These are phyloP conservation scores for Galerucella pusilla DNA, from an alignment of 2,888 invertebrate genomes.

Conservation along the genomic window DNA sequence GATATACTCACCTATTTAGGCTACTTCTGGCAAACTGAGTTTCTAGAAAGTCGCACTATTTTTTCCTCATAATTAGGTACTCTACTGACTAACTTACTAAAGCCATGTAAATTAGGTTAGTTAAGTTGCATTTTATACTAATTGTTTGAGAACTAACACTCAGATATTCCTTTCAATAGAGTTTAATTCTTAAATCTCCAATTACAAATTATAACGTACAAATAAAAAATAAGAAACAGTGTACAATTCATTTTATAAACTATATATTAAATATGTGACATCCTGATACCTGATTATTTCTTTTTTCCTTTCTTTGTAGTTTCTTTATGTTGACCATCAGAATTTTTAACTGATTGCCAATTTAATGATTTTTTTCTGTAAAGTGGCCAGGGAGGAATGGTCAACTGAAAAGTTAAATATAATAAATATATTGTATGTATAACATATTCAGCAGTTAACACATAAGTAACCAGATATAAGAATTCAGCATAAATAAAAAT, in stretches of 20 bases:
- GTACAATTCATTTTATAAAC: not conserved
- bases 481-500: not conserved
- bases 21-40: too few relatives aligned
- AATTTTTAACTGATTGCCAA: constrained; percentile 80
- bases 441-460: too few relatives aligned
- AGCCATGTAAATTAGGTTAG: too few relatives aligned
- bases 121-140: too few relatives aligned
- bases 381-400: constrained; percentile 97
- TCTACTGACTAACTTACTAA: too few relatives aligned
- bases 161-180: too few relatives aligned
- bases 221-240: not conserved
- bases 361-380: constrained; percentile 87
- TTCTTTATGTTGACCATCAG: constrained; percentile 49
- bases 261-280: not conserved
- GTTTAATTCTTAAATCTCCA: not conserved
- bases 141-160: too few relatives aligned
- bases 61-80: too few relatives aligned
- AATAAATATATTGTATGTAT: constrained; percentile 24
- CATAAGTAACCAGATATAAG: too few relatives aligned
- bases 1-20: too few relatives aligned
- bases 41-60: too few relatives aligned
- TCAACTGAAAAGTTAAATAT: constrained; percentile 68
- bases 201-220: not conserved
- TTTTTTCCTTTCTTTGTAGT: constrained; percentile 53
- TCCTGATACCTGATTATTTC: constrained; percentile 51